phyloP scores from a whole-genome alignment of 2,888 invertebrate species.

The Neria commutata region DNA sequence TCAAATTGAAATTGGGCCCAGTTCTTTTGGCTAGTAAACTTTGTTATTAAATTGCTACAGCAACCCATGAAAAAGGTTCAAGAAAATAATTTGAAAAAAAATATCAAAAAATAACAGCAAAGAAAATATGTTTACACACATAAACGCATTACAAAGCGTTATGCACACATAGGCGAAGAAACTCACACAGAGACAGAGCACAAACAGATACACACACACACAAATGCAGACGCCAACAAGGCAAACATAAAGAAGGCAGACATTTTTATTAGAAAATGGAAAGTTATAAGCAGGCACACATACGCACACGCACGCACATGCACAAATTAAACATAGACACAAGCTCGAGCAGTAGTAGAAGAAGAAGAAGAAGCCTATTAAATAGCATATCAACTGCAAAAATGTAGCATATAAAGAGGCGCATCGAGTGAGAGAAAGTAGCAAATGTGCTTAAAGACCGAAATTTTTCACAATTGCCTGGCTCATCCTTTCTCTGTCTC shows the following conservation, averaged over 20 bases:
- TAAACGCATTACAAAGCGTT: not conserved
- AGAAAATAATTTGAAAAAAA: not conserved
- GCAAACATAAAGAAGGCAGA: no score
- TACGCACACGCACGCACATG: conserved; percentile 8
- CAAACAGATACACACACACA: not conserved
- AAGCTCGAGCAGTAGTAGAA: conserved; percentile 3
- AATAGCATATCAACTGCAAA: conserved; percentile 24
- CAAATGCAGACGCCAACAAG: not conserved
- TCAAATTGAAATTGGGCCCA: not conserved
- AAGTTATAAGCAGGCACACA: conserved; percentile 9
- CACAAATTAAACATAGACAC: not conserved
- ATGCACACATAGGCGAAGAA: no score
- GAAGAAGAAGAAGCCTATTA: conserved; percentile 24
- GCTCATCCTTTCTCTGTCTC: no score
- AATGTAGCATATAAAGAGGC: conserved; percentile 7
- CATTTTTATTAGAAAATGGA: not conserved
- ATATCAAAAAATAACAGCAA: not conserved
- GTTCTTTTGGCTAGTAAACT: no score
- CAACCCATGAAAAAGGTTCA: not conserved
- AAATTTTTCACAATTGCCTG: not conserved
- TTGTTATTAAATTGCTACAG: no score
- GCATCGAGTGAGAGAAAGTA: no score
- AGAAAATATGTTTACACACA: not conserved
- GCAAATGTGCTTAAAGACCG: not conserved
- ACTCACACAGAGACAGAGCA: not conserved